A percentile compares a stretch with the other conserved stretches of the same genome.
Evolutionary conservation across 2,888 invertebrate species (phyloP).

Genomic region (Agriopis leucophaearia): DNA sequence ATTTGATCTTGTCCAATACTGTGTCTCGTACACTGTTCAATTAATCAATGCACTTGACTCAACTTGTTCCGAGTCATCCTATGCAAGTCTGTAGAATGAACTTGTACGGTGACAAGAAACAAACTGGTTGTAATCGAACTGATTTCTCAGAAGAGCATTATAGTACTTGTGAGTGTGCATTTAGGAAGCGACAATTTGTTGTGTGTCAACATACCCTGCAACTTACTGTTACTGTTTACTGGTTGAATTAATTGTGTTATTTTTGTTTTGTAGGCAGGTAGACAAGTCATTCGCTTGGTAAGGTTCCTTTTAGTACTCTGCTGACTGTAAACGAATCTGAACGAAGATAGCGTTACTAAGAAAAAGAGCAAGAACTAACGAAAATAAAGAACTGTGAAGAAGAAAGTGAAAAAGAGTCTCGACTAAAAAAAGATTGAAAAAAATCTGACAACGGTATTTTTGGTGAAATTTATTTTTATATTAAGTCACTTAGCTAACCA

Average conservation of each 20-base stretch:
- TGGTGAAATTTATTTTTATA: no score
- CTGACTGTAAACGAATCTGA: no score
- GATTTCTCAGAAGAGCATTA: slow-evolving; percentile 49
- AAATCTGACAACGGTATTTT: no score
- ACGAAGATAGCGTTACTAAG: no score
- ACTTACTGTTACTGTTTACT: neutral
- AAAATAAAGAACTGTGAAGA: no score
- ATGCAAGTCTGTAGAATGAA: slow-evolving; percentile 22
- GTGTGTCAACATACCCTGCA: neutral
- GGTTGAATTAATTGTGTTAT: neutral
- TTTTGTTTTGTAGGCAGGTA: neutral
- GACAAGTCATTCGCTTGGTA: no score
- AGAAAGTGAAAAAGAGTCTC: no score
- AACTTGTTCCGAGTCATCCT: slow-evolving; percentile 30
- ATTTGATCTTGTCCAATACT: slow-evolving; percentile 46
- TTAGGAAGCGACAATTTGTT: neutral
- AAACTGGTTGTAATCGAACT: slow-evolving; percentile 50
- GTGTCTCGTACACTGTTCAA: slow-evolving; percentile 37
- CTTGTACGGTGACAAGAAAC: slow-evolving; percentile 37
- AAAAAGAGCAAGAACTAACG: no score
- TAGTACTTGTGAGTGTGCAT: slow-evolving; percentile 1
- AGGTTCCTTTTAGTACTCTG: no score
- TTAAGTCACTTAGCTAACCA: no score
- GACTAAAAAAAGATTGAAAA: no score
- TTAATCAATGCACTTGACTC: slow-evolving; percentile 44